Evolutionary conservation across 2,888 invertebrate species (phyloP), one percentile per base, ranked within the genome.

Genomic region (Catocala fraxini): DNA sequence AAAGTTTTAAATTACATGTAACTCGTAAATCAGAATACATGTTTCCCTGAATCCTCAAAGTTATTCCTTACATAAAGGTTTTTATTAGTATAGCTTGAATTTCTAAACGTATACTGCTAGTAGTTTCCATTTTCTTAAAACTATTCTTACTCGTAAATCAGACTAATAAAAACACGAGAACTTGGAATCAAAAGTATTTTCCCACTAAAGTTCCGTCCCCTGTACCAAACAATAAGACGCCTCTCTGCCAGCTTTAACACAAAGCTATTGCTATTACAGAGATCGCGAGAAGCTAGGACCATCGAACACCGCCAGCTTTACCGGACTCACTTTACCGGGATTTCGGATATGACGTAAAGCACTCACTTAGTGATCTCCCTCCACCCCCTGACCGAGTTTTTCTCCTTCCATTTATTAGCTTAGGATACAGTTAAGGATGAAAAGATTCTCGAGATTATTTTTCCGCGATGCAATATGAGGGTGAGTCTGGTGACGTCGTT

Each of bases 291-390:
- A 82, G 80, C 80, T 80, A 80, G 88, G 89, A 84, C 90, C 94
- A 93, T 94, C 93, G 94, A 93, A 93, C 92, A 86, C 84, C 86
- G 86, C 84, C 83, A 83, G 90, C 88, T 90, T 91, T 89, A 87
- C 91, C 81, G 90, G 88, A 91, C 91, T 93, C 93, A 92, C 93
- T 93, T 91, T 90, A 91, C 93, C 88, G 90, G 93, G 93, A 93
- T 94, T 93, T 93, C 90, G 90, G 92, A 92, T 93, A 93, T 94
- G 93, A 93, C 93, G 93, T 92, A 92, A 92, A 92, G 89, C 91
- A 93, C 93, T 93, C 92, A 91, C 89, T 91, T 90, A 90, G 86
- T 80, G 79, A 81, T 79, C 85, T 80, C 81, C 80, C 75, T 74
- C 79, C 80, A 72, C 80, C 79, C 86, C 76, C 84, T 89, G 91